These are phyloP conservation scores for Arnoldichthys spilopterus DNA, from an alignment of 2,797 vertebrate genomes.

Conservation along the genomic window DNA sequence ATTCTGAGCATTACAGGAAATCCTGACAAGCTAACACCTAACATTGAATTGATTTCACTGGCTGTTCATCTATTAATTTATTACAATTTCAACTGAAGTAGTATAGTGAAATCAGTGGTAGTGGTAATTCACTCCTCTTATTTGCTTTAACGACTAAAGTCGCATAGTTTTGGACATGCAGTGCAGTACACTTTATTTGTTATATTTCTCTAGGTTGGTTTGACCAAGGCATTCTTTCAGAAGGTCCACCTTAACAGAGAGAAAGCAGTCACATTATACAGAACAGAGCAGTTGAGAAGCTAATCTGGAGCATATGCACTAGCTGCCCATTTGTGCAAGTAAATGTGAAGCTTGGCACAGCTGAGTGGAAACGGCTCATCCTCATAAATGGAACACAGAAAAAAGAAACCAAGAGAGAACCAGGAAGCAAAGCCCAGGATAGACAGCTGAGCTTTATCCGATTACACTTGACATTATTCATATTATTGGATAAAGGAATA, in stretches of 20 bases:
- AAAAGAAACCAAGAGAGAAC: not conserved
- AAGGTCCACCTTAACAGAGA: not conserved
- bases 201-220: not conserved
- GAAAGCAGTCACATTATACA: not conserved
- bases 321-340: constrained; percentile 3
- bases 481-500: constrained; percentile 16
- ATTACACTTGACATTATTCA: constrained; percentile 50
- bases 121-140: no score
- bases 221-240: not conserved
- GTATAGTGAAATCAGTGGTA: no score
- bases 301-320: not conserved
- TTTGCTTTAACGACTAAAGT: not conserved
- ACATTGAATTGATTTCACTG: not conserved
- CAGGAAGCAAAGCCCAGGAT: constrained; percentile 14
- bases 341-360: constrained; percentile 5
- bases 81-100: no score
- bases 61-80: no score
- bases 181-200: not conserved
- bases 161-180: not conserved
- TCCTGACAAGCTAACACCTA: not conserved
- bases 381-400: not conserved
- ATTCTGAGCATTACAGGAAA: not conserved
- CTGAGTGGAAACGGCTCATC: not conserved
- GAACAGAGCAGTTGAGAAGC: not conserved
- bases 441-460: constrained; percentile 18